Percentiles rank a stretch among this genome's conserved stretches.
phyloP scores from a whole-genome alignment of 2,888 invertebrate species.

The Hydrotaea diabolus region DNA sequence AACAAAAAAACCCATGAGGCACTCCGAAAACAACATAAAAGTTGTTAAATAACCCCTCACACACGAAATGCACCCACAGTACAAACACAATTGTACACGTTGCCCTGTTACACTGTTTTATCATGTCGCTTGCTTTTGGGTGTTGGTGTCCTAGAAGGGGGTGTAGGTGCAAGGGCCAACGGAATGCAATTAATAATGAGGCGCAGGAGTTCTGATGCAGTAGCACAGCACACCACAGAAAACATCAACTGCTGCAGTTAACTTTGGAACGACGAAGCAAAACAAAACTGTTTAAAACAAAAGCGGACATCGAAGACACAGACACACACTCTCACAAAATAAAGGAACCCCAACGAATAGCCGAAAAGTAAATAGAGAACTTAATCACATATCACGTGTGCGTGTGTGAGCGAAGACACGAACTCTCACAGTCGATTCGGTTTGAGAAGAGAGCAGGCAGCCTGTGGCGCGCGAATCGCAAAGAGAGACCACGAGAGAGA shows the following conservation, averaged over 20 bases:
- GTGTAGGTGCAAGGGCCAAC: background rate
- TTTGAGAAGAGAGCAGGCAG: conserved; percentile 25
- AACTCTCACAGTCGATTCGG: background rate
- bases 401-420: background rate
- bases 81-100: background rate
- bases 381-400: conserved; percentile 22
- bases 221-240: background rate
- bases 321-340: conserved; percentile 22
- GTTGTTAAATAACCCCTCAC: background rate
- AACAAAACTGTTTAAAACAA: conserved; percentile 54
- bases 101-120: background rate
- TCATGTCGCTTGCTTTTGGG: background rate
- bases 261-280: conserved; percentile 57
- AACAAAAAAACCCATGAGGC: conserved; percentile 27
- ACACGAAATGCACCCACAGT: background rate
- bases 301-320: conserved; percentile 37
- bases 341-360: background rate
- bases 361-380: conserved; percentile 37
- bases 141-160: background rate
- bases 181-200: conserved; percentile 50
- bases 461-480: conserved; percentile 49
- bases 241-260: conserved; percentile 63
- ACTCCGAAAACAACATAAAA: conserved; percentile 6
- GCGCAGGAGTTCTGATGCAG: conserved; percentile 59
- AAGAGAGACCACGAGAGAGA: conserved; percentile 30